Evolutionary conservation across 2,797 vertebrate genomes (phyloP).

Genomic region (Naso thynnoides): DNA sequence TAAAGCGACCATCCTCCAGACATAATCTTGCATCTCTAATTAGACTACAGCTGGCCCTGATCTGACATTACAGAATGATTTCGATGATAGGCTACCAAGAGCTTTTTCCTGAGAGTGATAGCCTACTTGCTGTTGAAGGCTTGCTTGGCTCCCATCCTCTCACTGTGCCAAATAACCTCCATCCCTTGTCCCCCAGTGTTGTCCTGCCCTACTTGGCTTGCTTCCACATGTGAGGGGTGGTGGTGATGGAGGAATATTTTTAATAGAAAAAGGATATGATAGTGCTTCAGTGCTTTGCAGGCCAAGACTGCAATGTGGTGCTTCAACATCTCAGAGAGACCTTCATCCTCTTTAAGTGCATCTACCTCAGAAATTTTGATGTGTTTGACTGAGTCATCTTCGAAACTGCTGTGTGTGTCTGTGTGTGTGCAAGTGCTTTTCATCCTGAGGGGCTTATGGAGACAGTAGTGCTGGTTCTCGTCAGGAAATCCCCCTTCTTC

Average conservation of each 20-base stretch:
- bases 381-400: slow-evolving; percentile 41
- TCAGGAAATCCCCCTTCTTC: slow-evolving; percentile 77
- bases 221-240: slow-evolving; percentile 39
- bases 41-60: slow-evolving; percentile 51
- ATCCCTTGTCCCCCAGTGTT: slow-evolving; percentile 70
- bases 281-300: slow-evolving; percentile 48
- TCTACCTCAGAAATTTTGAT: slow-evolving; percentile 39
- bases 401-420: slow-evolving; percentile 29
- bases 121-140: slow-evolving; percentile 45
- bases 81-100: slow-evolving; percentile 43
- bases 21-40: slow-evolving; percentile 62
- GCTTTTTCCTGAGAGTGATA: slow-evolving; percentile 51
- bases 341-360: slow-evolving; percentile 18
- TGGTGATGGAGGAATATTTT: slow-evolving; percentile 54
- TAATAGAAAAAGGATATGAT: slow-evolving; percentile 61
- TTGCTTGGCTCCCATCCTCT: slow-evolving; percentile 55
- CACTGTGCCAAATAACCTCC: slow-evolving; percentile 76
- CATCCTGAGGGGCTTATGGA: slow-evolving; percentile 69
- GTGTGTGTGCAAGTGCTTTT: slow-evolving; percentile 30
- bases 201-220: slow-evolving; percentile 81
- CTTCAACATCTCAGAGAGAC: slow-evolving; percentile 38
- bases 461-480: slow-evolving; percentile 57
- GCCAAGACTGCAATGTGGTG: slow-evolving; percentile 45
- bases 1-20: slow-evolving; percentile 45
- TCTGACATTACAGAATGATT: slow-evolving; percentile 55